These are phyloP conservation scores for Hecatera dysodea DNA, from an alignment of 2,888 invertebrate genomes.

Conservation along the genomic window DNA sequence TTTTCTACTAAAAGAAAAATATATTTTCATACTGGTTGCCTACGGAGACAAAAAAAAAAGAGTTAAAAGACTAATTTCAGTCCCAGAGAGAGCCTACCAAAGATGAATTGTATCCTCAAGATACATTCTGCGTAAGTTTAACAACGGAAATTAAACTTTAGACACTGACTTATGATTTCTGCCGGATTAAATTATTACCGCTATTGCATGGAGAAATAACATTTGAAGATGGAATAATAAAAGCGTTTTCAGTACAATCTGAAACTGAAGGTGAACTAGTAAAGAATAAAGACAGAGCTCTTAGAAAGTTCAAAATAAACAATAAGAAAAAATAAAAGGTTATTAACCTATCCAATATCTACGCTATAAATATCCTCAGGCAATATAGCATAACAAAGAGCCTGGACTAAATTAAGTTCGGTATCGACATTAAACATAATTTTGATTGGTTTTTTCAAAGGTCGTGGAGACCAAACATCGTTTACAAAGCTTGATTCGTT, in stretches of 20 bases:
- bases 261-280: neutral
- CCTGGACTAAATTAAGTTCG: slow-evolving; percentile 13
- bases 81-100: neutral
- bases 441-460: neutral
- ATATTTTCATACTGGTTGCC: neutral
- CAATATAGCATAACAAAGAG: slow-evolving; percentile 21
- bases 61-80: neutral
- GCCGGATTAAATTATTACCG: slow-evolving; percentile 12
- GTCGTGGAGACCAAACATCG: neutral
- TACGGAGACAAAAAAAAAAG: neutral
- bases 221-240: neutral
- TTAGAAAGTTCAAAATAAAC: neutral
- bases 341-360: slow-evolving; percentile 29
- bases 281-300: neutral
- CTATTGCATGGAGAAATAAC: neutral
- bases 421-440: slow-evolving; percentile 7
- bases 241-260: neutral
- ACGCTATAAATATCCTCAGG: slow-evolving; percentile 1
- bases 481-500: neutral
- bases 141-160: slow-evolving; percentile 43
- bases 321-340: slow-evolving; percentile 4
- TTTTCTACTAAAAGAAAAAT: neutral
- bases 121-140: slow-evolving; percentile 13
- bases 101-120: slow-evolving; percentile 4
- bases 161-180: slow-evolving; percentile 44